A percentile compares a stretch with the other conserved stretches of the same genome.
Evolutionary conservation across 2,888 invertebrate species (phyloP).

Genomic region (Congeria kusceri): DNA sequence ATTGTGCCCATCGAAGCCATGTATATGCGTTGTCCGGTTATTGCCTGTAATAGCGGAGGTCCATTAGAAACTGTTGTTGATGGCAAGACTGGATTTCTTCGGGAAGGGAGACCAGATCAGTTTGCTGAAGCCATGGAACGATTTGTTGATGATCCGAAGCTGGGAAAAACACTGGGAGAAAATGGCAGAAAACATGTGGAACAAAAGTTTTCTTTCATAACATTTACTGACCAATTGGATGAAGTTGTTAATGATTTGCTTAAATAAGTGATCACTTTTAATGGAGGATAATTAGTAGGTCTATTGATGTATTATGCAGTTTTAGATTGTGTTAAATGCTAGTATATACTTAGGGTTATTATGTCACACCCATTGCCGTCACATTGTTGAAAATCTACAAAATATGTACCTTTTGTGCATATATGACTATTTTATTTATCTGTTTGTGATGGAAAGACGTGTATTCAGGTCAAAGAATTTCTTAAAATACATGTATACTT

Average conservation of each 20-base stretch:
- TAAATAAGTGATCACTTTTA: conserved; percentile 7
- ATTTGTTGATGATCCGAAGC: conserved; percentile 88
- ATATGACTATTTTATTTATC: too few species aligned
- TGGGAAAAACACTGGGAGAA: conserved; percentile 90
- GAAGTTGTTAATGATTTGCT: conserved; percentile 66
- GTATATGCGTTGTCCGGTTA: conserved; percentile 96
- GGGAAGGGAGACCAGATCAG: conserved; percentile 87
- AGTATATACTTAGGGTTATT: too few species aligned
- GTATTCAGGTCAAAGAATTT: too few species aligned
- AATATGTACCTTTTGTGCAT: too few species aligned
- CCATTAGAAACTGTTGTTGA: conserved; percentile 94
- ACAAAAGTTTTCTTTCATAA: conserved; percentile 93
- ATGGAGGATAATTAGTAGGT: too few species aligned
- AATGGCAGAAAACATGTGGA: conserved; percentile 91
- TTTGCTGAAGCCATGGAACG: conserved; percentile 92
- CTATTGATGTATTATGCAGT: too few species aligned
- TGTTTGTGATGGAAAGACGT: too few species aligned
- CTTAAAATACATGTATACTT: too few species aligned
- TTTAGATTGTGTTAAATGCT: too few species aligned
- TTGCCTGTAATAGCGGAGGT: conserved; percentile 98
- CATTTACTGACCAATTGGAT: conserved; percentile 87
- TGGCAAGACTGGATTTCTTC: conserved; percentile 86
- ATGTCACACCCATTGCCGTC: too few species aligned
- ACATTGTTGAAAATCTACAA: too few species aligned
- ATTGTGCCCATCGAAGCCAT: conserved; percentile 99